Evolutionary conservation across 2,113 vertebrate genomes (phyloP), one percentile per base, ranked within the genome.

Genomic region (Hepsetus odoe): DNA sequence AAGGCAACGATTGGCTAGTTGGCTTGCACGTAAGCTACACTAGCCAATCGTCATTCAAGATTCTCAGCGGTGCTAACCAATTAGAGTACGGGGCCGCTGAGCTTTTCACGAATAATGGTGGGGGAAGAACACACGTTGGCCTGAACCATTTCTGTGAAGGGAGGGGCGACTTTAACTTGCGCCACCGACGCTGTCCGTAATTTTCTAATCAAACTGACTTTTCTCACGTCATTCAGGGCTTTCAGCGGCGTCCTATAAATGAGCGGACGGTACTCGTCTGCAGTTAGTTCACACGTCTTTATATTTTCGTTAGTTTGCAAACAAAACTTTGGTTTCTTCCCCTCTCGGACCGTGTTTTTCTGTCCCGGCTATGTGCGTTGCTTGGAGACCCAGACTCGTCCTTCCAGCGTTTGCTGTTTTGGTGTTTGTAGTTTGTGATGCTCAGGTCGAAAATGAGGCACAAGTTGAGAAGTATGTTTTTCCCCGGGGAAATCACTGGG

Each of bases 401-500:
- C 42, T 86, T 24, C 86, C 75, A 18, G 16, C 89, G 67, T 84
- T 92, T 0, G 55, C 92, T 0, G 59, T 94, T 38, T 79, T 94
- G 80, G 77, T 87, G 3, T 72, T 93, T 13, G 30, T 91, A 0
- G 85, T 93, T 35, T 88, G 90, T 72, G 80, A 88, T 59, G 87
- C 88, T 26, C 84, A 87, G 51, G 79, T 83, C 22, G 88, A 92
- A 11, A 82, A 89, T n/a, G 87, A 83, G 80, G 85, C 84, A 58
- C 82, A 90, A 4, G 79, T n/a, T 16, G 83, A 87, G 79, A 89
- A 93, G 67, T 96, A 94, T 86, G 90, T 96, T 85, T 94, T 92
- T 83, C 92, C 95, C 22, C 91, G 95, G 1, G n/a, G 95, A 26
- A 96, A 94, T 80, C 97, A 98, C 90, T 98, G n/a, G n/a, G 96